Evolutionary conservation across 2,113 vertebrate species (phyloP), one percentile per base, ranked within the genome.

Genomic region (Hippocampus mohnikei): DNA sequence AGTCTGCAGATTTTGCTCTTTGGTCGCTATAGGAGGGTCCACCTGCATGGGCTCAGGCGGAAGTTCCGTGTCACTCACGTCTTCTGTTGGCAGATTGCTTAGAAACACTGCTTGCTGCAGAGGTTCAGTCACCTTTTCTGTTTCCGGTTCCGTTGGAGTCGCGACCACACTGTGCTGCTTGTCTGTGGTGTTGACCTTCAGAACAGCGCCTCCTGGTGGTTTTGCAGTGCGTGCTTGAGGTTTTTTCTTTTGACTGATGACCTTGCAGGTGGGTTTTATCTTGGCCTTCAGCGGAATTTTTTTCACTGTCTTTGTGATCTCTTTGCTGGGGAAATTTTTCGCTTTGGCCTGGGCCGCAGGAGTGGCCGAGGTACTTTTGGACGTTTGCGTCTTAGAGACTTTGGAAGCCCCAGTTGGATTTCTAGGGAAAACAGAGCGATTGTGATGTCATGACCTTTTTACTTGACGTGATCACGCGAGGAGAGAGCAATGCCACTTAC

Each of bases 401-500:
- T 13, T 29, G 21, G 29, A 41, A 0, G 10, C 3, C 13, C 25
- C 8, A 52, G 40, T 11, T n/a, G 61, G 21, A 21, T 63, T 74
- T 67, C 81, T 80, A 69, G 41, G 41, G 2, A 65, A 71, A 67
- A 40, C 37, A 27, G 44, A 2, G 25, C 5, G 7, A 58, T 58
- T 58, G 3, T 15, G 25, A 13, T 5, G 23, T 60, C 1, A 29
- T 18, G 23, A 27, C 15, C 41, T 10, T 46, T 62, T 8, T 23
- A n/a, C 15, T 2, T 6, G 13, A 27, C 16, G 7, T 15, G 7
- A 21, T 15, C 1, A 4, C 21, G 25, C 40, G 13, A 53, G 33
- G n/a, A 42, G 42, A 21, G n/a, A 23, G 12, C 64, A 79, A 41
- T 0, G 42, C 1, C 8, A 67, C 73, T 83, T 79, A 85, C 81